Percentiles rank a stretch among this genome's conserved stretches.
These are phyloP conservation scores for Drosophila murphyi DNA, from an alignment of 1,140 invertebrate genomes.

Conservation along the genomic window DNA sequence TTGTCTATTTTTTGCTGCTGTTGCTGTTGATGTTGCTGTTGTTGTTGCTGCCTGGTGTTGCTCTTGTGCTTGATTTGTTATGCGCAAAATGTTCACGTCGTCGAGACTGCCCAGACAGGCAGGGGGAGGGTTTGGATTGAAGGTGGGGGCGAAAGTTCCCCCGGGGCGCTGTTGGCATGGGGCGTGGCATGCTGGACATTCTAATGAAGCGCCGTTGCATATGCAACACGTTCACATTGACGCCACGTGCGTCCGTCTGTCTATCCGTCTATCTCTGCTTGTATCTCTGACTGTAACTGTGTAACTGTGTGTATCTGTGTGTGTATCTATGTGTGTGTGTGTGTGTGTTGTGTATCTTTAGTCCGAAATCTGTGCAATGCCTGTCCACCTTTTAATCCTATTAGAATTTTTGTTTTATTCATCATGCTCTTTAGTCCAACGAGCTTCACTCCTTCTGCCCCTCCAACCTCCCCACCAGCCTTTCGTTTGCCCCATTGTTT, in stretches of 20 bases:
- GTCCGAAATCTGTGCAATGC: constrained; percentile 65
- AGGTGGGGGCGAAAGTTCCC: neutral
- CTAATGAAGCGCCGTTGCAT: constrained; percentile 79
- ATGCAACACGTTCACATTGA: constrained; percentile 77
- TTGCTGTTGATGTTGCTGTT: constrained; percentile 7
- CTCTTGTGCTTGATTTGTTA: constrained; percentile 78
- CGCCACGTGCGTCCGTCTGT: constrained; percentile 47
- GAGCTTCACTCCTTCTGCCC: neutral
- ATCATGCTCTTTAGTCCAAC: constrained; percentile 50
- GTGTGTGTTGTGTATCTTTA: constrained; percentile 16
- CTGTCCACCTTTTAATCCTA: constrained; percentile 79
- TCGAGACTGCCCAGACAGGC: constrained; percentile 65
- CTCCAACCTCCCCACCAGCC: neutral
- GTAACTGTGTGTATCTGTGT: constrained; percentile 14
- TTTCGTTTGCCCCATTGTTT: constrained; percentile 22
- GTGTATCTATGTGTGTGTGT: constrained; percentile 10
- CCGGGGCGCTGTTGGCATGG: neutral
- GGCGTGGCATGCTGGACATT: constrained; percentile 74
- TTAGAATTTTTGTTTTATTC: constrained; percentile 82
- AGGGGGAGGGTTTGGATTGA: constrained; percentile 1
- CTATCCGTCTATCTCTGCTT: constrained; percentile 4
- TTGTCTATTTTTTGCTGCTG: constrained; percentile 36
- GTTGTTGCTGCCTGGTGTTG: constrained; percentile 43
- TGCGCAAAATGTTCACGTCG: constrained; percentile 80
- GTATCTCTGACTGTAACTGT: constrained; percentile 17